A percentile compares a stretch with the other conserved stretches of the same genome.
phyloP scores from a whole-genome alignment of 2,113 vertebrate genomes.

The Alligator sinensis region DNA sequence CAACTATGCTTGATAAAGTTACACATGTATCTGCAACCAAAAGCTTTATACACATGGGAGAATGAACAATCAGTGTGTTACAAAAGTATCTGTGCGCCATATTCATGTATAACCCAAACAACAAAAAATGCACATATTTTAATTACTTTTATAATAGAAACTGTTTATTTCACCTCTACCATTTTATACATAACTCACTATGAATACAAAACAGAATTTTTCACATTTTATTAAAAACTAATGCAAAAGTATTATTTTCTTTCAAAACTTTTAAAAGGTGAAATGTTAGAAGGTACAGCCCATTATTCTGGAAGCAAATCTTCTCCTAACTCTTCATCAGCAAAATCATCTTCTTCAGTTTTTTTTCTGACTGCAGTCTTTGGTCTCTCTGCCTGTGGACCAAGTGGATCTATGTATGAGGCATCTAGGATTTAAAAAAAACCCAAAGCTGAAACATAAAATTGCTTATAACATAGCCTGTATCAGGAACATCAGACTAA shows the following conservation, averaged over 20 bases:
- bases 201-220: background rate
- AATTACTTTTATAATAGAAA: background rate
- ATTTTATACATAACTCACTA: constrained; percentile 15
- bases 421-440: constrained; percentile 84
- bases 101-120: background rate
- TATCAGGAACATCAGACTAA: background rate
- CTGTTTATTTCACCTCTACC: background rate
- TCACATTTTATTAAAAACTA: constrained; percentile 26
- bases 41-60: background rate
- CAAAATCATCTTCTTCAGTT: constrained; percentile 92
- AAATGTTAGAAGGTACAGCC: background rate
- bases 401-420: constrained; percentile 92
- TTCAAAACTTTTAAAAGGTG: background rate
- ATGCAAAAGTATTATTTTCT: constrained; percentile 12
- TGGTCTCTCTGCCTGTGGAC: constrained; percentile 91
- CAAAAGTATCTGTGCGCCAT: background rate
- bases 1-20: background rate
- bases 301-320: constrained; percentile 92
- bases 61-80: background rate
- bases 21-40: background rate
- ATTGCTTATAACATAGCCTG: background rate
- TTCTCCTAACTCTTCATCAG: constrained; percentile 94
- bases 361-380: constrained; percentile 91
- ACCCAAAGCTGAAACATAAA: background rate
- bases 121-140: background rate